phyloP scores from a whole-genome alignment of 2,888 invertebrate species.

The Pollenia angustigena region DNA sequence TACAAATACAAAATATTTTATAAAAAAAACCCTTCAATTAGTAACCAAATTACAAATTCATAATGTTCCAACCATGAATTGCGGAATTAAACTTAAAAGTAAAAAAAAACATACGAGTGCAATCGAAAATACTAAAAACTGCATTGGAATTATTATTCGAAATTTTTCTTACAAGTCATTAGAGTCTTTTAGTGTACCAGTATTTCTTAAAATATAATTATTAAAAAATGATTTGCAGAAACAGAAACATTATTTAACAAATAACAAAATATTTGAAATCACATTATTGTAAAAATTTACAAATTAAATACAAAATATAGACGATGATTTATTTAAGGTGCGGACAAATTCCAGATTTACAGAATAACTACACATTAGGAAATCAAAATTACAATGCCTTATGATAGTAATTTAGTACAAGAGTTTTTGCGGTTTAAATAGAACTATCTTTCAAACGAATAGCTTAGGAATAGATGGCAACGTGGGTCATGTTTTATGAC shows the following conservation, averaged over 20 bases:
- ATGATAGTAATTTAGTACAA: too few relatives aligned
- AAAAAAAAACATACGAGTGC: constrained; percentile 11
- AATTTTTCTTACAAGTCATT: constrained; percentile 65
- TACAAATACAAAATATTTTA: neutral
- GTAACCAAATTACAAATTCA: constrained; percentile 70
- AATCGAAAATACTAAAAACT: constrained; percentile 42
- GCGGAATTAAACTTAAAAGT: constrained; percentile 34
- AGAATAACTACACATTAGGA: too few relatives aligned
- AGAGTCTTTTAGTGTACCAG: constrained; percentile 33
- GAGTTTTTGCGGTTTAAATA: too few relatives aligned
- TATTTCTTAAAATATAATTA: constrained; percentile 61
- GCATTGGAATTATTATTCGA: constrained; percentile 51
- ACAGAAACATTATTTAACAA: constrained; percentile 22
- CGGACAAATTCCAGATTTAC: too few relatives aligned
- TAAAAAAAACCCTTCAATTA: constrained; percentile 68
- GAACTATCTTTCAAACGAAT: too few relatives aligned
- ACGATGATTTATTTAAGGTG: neutral
- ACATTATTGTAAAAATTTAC: constrained; percentile 63
- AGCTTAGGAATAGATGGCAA: too few relatives aligned
- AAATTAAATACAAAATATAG: constrained; percentile 31
- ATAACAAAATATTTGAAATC: constrained; percentile 44
- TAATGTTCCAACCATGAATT: constrained; percentile 64
- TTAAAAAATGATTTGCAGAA: constrained; percentile 72
- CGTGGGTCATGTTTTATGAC: too few relatives aligned
- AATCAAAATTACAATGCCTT: too few relatives aligned